Evolutionary conservation across 2,797 vertebrate genomes (phyloP).

Genomic region (Gymnopithys bicolor): DNA sequence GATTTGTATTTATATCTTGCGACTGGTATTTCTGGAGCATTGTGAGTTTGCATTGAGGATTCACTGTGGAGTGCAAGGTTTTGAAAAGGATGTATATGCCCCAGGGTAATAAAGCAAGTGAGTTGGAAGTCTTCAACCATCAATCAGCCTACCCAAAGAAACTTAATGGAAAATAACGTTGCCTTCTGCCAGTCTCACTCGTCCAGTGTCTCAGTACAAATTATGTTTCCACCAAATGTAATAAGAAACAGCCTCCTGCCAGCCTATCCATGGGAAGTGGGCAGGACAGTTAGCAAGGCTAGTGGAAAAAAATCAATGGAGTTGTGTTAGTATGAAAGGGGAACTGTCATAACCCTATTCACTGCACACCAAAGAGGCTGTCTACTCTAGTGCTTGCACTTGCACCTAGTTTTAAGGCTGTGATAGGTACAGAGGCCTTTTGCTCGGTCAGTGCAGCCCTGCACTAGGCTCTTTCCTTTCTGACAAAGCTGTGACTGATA

Average conservation of each 20-base stretch:
- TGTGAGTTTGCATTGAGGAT: neutral
- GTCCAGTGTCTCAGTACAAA: neutral
- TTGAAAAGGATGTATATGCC: neutral
- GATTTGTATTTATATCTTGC: neutral
- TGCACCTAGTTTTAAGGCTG: neutral
- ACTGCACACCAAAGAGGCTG: neutral
- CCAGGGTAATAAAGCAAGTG: neutral
- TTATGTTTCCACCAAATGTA: neutral
- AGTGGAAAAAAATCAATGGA: neutral
- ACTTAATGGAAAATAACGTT: neutral
- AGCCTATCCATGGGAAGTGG: neutral
- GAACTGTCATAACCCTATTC: neutral
- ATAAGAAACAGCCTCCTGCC: rapidly evolving
- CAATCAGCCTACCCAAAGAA: neutral
- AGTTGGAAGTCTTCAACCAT: neutral
- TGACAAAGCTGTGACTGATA: neutral
- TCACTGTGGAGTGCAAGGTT: neutral
- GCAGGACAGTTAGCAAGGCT: neutral
- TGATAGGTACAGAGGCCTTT: neutral
- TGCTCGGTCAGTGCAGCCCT: neutral
- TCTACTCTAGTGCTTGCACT: neutral
- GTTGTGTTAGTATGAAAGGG: neutral
- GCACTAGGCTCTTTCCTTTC: neutral
- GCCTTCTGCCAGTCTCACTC: neutral
- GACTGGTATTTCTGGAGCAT: neutral